Evolutionary conservation across 2,113 vertebrate genomes (phyloP).

Genomic region (Pangasianodon hypophthalmus): DNA sequence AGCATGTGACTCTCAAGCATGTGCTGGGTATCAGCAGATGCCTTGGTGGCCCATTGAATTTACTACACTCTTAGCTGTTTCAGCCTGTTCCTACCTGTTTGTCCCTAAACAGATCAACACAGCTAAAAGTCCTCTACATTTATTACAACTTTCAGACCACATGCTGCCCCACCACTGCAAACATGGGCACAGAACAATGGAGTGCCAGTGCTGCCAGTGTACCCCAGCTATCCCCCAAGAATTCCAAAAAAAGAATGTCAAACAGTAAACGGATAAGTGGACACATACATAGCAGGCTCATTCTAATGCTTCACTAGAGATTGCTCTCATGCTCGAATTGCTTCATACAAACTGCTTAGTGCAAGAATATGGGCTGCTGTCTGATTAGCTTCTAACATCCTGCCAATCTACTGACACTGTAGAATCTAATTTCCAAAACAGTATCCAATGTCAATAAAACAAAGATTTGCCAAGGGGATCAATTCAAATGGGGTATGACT

Average conservation of each 20-base stretch:
- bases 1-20: background rate
- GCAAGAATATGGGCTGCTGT: slow-evolving; percentile 33
- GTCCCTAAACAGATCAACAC: slow-evolving; percentile 28
- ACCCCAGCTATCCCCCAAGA: background rate
- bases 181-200: background rate
- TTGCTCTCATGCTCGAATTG: slow-evolving; percentile 37
- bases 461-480: slow-evolving; percentile 37
- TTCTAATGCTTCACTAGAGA: slow-evolving; percentile 24
- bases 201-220: background rate
- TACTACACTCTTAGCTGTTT: slow-evolving; percentile 46
- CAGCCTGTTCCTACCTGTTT: slow-evolving; percentile 69
- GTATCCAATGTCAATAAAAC: slow-evolving; percentile 50
- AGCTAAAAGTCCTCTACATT: slow-evolving; percentile 51
- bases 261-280: background rate
- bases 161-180: slow-evolving; percentile 38
- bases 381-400: slow-evolving; percentile 51
- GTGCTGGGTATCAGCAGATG: slow-evolving; percentile 43
- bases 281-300: background rate
- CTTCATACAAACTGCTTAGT: slow-evolving; percentile 38
- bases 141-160: slow-evolving; percentile 65
- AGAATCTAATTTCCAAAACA: slow-evolving; percentile 41
- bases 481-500: slow-evolving; percentile 44
- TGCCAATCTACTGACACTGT: slow-evolving; percentile 35
- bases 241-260: slow-evolving; percentile 17
- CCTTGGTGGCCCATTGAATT: slow-evolving; percentile 65